Evolutionary conservation across 2,888 invertebrate species (phyloP).

Genomic region (Hyles lineata): DNA sequence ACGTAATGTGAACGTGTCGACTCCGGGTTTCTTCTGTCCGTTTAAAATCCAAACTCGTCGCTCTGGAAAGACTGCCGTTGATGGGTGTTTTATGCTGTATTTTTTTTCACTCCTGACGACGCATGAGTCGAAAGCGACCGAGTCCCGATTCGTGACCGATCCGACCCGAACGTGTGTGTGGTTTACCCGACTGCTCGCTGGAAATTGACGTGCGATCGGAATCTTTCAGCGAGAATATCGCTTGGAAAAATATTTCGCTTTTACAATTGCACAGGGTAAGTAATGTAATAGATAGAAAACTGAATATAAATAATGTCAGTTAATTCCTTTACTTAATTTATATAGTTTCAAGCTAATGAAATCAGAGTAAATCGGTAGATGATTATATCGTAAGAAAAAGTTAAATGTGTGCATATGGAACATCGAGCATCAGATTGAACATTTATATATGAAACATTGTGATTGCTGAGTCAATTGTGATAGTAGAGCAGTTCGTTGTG

Average conservation of each 20-base stretch:
- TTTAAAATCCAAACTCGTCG: not conserved
- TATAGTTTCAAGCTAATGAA: not conserved
- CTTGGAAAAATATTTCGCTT: constrained; percentile 7
- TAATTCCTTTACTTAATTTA: not conserved
- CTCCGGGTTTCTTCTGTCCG: not conserved
- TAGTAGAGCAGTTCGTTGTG: constrained; percentile 38
- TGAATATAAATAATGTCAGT: constrained; percentile 10
- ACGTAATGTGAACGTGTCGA: not conserved
- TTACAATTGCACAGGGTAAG: constrained; percentile 27
- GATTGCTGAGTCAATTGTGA: constrained; percentile 55
- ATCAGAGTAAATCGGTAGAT: not conserved
- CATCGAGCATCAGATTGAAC: constrained; percentile 42
- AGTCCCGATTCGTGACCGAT: too few relatives aligned
- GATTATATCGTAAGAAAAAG: not conserved
- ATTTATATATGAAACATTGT: constrained; percentile 45
- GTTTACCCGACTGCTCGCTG: not conserved
- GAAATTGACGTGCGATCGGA: constrained; percentile 4
- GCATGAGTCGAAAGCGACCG: too few relatives aligned
- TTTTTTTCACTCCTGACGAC: too few relatives aligned
- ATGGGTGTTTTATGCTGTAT: too few relatives aligned
- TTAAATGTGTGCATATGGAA: constrained; percentile 37
- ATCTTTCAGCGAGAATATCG: constrained; percentile 5
- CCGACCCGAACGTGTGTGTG: not conserved
- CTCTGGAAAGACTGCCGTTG: too few relatives aligned
- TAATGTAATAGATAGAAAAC: constrained; percentile 21